phyloP scores from a whole-genome alignment of 2,888 invertebrate genomes.

The Dynastes grantii region DNA sequence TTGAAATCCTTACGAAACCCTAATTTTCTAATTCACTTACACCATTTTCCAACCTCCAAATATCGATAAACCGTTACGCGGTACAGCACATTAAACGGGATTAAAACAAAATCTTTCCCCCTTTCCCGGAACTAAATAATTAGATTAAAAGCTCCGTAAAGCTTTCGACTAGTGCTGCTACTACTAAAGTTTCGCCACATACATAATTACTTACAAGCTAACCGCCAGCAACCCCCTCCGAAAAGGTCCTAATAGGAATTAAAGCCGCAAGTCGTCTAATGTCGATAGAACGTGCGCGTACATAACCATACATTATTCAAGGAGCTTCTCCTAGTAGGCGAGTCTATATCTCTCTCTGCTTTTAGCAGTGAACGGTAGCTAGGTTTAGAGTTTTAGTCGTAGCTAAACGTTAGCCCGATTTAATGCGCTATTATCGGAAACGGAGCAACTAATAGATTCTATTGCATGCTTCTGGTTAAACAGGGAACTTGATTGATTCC shows the following conservation, averaged over 20 bases:
- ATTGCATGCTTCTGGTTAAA: no score
- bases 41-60: not conserved
- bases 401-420: slow-evolving; percentile 14
- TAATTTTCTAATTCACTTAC: not conserved
- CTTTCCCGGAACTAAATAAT: slow-evolving; percentile 26
- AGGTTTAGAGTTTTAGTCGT: not conserved
- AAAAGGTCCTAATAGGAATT: slow-evolving; percentile 43
- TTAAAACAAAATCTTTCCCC: slow-evolving; percentile 29
- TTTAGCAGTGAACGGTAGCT: not conserved
- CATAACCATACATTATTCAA: slow-evolving; percentile 41
- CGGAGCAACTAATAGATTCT: not conserved
- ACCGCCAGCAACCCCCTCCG: not conserved
- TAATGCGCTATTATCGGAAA: slow-evolving; percentile 22
- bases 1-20: not conserved
- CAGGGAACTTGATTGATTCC: no score
- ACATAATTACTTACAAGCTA: slow-evolving; percentile 40
- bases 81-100: slow-evolving; percentile 15
- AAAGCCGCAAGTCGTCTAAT: slow-evolving; percentile 32
- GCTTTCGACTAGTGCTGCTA: slow-evolving; percentile 26
- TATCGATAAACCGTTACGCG: slow-evolving; percentile 23
- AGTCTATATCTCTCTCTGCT: not conserved
- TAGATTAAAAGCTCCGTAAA: slow-evolving; percentile 39
- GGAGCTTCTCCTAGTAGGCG: not conserved
- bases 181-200: slow-evolving; percentile 37
- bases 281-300: slow-evolving; percentile 35